phyloP scores from a whole-genome alignment of 1,140 invertebrate genomes.

The Pogonognathellus flavescens region DNA sequence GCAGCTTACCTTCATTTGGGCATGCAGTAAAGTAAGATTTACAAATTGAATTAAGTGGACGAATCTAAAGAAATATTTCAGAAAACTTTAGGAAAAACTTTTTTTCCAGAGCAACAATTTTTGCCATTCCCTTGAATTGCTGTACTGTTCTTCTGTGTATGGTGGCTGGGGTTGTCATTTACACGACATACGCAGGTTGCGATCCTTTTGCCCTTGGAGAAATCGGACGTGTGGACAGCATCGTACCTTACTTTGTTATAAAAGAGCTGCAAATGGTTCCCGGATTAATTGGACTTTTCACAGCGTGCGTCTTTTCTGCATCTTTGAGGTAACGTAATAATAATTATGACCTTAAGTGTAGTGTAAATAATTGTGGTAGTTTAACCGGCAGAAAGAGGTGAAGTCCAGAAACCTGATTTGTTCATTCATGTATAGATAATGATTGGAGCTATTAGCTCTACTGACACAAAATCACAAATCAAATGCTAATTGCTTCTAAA shows the following conservation, averaged over 20 bases:
- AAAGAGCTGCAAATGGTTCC: slow-evolving; percentile 66
- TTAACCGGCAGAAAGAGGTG: too few species aligned
- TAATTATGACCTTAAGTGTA: too few species aligned
- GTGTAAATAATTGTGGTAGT: too few species aligned
- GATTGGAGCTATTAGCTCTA: too few species aligned
- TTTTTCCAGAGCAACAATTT: slow-evolving; percentile 63
- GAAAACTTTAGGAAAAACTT: not conserved
- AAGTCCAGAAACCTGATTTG: too few species aligned
- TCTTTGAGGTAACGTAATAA: slow-evolving; percentile 64
- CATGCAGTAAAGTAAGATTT: slow-evolving; percentile 47
- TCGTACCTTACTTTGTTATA: slow-evolving; percentile 69
- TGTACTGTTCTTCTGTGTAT: slow-evolving; percentile 59
- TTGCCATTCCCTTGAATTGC: slow-evolving; percentile 63
- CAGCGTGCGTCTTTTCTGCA: slow-evolving; percentile 68
- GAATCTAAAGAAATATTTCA: not conserved
- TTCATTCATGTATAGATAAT: too few species aligned
- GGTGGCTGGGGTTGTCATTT: slow-evolving; percentile 66
- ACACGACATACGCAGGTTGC: slow-evolving; percentile 67
- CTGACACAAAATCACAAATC: too few species aligned
- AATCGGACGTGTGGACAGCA: slow-evolving; percentile 67
- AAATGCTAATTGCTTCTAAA: too few species aligned
- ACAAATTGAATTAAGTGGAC: not conserved
- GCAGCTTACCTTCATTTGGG: slow-evolving; percentile 64
- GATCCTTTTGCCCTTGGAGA: slow-evolving; percentile 66
- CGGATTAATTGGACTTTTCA: slow-evolving; percentile 69